These are phyloP conservation scores for Drosophila conformis DNA, from an alignment of 2,888 invertebrate species.

Conservation along the genomic window DNA sequence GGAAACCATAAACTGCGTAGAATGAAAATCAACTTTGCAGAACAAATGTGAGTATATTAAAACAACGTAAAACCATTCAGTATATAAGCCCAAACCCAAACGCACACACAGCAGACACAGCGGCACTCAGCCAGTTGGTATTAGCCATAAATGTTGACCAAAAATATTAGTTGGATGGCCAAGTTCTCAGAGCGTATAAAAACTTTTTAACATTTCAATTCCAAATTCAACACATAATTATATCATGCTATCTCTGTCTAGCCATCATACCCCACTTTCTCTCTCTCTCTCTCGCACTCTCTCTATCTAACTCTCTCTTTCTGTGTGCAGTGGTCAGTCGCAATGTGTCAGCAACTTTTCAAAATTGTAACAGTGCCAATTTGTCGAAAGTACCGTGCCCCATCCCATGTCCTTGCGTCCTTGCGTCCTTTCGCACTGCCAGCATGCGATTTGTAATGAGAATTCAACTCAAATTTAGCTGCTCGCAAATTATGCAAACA, in stretches of 20 bases:
- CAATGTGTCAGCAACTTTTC: constrained; percentile 74
- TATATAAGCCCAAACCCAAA: constrained; percentile 11
- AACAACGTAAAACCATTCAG: constrained; percentile 40
- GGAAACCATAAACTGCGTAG: constrained; percentile 7
- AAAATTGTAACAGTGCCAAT: constrained; percentile 73
- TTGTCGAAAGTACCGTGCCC: constrained; percentile 62
- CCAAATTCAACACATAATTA: constrained; percentile 77
- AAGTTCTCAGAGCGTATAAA: constrained; percentile 58
- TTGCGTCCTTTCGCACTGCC: constrained; percentile 8
- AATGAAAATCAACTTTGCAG: constrained; percentile 22
- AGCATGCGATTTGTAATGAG: constrained; percentile 58
- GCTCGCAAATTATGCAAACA: constrained; percentile 74
- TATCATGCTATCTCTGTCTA: constrained; percentile 42
- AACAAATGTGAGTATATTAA: constrained; percentile 58
- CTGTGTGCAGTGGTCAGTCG: constrained; percentile 31
- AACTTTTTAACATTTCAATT: constrained; percentile 77
- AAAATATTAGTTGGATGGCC: constrained; percentile 59
- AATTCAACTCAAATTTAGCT: constrained; percentile 71
- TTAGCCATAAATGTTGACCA: constrained; percentile 70
- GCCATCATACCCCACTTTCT: not conserved
- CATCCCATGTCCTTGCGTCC: constrained; percentile 4
- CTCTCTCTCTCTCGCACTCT: constrained; percentile 3
- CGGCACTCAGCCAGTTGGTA: constrained; percentile 35
- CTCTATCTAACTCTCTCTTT: not conserved
- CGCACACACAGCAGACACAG: constrained; percentile 14